Evolutionary conservation across 1,140 invertebrate genomes (phyloP).

Genomic region (Melanaphis sacchari): DNA sequence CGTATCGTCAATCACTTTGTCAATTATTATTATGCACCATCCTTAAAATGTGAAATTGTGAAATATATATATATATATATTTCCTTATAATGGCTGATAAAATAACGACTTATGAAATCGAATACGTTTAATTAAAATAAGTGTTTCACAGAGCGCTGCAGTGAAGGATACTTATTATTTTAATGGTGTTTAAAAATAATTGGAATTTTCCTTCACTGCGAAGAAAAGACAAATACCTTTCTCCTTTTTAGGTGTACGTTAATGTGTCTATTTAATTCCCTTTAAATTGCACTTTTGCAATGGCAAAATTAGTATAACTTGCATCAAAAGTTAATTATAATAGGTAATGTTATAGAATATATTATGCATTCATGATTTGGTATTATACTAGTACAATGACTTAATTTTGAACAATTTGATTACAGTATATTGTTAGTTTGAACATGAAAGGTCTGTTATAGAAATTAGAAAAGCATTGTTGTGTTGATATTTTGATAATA

Average conservation of each 20-base stretch:
- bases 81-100: not conserved
- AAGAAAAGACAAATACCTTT: not conserved
- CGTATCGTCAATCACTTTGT: not conserved
- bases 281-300: not conserved
- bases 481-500: not conserved
- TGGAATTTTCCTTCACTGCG: not conserved
- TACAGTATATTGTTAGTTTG: not conserved
- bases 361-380: not conserved
- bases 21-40: not conserved
- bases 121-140: conserved; percentile 1
- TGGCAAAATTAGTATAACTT: not conserved
- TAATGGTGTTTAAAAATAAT: not conserved
- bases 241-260: not conserved
- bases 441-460: not conserved
- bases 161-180: not conserved
- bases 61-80: not conserved
- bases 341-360: not conserved
- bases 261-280: not conserved
- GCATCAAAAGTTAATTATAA: conserved; percentile 2
- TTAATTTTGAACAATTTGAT: not conserved
- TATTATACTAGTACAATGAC: not conserved
- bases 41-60: not conserved
- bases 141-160: not conserved
- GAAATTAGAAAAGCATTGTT: conserved; percentile 6
- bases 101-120: not conserved